phyloP scores from a whole-genome alignment of 2,113 vertebrate species.

The Epinephelus lanceolatus region DNA sequence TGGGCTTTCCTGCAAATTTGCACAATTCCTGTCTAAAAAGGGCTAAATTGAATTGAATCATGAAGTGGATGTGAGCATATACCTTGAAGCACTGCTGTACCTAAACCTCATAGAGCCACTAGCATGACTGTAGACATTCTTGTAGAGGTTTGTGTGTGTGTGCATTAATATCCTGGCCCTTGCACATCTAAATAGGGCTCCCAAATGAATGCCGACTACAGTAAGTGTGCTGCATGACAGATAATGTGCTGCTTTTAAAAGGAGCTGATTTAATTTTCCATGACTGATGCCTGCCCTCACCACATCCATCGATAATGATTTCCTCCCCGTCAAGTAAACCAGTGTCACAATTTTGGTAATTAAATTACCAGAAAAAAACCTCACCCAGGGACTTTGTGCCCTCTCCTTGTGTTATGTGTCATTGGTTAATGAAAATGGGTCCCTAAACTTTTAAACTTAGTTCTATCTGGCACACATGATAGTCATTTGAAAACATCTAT shows the following conservation, averaged over 20 bases:
- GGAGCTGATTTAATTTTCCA: not conserved
- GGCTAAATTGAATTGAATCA: too few species aligned
- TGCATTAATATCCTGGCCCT: too few species aligned
- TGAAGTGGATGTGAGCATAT: too few species aligned
- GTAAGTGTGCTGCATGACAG: not conserved
- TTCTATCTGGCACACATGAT: constrained; percentile 6
- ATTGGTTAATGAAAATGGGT: not conserved
- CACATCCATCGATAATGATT: not conserved
- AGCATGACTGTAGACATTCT: too few species aligned
- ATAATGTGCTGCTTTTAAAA: not conserved
- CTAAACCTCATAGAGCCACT: too few species aligned
- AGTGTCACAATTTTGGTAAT: not conserved
- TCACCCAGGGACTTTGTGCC: not conserved
- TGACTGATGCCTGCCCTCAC: not conserved
- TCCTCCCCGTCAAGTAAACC: not conserved
- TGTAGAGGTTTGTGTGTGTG: too few species aligned
- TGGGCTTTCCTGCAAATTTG: too few species aligned
- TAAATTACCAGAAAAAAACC: not conserved
- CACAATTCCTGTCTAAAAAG: too few species aligned
- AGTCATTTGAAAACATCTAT: constrained; percentile 18
- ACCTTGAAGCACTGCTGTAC: too few species aligned
- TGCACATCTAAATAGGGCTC: too few species aligned
- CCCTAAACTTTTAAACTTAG: not conserved
- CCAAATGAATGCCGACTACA: not conserved
- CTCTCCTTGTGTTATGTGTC: not conserved